Percentiles rank a stretch among this genome's conserved stretches.
phyloP scores from a whole-genome alignment of 2,797 vertebrate genomes.

The Pseudochromis fuscus region DNA sequence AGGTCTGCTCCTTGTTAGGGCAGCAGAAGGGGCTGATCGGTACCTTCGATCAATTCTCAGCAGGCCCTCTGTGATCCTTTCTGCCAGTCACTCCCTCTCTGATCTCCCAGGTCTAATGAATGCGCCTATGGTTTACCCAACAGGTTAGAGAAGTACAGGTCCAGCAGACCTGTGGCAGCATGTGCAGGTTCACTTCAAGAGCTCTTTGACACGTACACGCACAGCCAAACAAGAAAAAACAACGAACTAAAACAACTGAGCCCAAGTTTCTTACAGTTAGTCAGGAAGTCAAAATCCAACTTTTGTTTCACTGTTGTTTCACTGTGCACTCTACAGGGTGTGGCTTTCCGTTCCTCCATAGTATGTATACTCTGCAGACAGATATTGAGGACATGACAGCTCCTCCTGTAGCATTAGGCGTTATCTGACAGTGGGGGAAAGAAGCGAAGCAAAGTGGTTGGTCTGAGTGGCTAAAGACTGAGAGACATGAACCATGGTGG shows the following conservation, averaged over 20 bases:
- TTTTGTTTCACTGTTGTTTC: constrained; percentile 7
- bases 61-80: constrained; percentile 71
- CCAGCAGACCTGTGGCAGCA: constrained; percentile 26
- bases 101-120: constrained; percentile 58
- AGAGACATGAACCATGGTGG: constrained; percentile 70
- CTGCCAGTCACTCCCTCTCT: constrained; percentile 60
- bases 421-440: constrained; percentile 53
- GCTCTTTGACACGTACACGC: constrained; percentile 17
- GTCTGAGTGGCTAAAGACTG: constrained; percentile 68
- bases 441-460: constrained; percentile 57
- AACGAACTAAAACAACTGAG: constrained; percentile 27
- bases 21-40: constrained; percentile 55
- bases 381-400: constrained; percentile 58
- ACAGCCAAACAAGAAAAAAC: constrained; percentile 26
- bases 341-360: constrained; percentile 33
- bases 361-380: constrained; percentile 35
- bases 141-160: constrained; percentile 53
- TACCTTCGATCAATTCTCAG: constrained; percentile 65
- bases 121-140: constrained; percentile 45
- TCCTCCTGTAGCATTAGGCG: constrained; percentile 56
- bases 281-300: constrained; percentile 33
- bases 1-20: constrained; percentile 66
- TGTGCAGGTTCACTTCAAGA: constrained; percentile 19
- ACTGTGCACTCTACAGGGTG: constrained; percentile 4
- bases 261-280: constrained; percentile 28